A percentile compares a stretch with the other conserved stretches of the same genome.
phyloP scores from a whole-genome alignment of 2,113 vertebrate genomes.

The Mesembrinibis cayennensis region DNA sequence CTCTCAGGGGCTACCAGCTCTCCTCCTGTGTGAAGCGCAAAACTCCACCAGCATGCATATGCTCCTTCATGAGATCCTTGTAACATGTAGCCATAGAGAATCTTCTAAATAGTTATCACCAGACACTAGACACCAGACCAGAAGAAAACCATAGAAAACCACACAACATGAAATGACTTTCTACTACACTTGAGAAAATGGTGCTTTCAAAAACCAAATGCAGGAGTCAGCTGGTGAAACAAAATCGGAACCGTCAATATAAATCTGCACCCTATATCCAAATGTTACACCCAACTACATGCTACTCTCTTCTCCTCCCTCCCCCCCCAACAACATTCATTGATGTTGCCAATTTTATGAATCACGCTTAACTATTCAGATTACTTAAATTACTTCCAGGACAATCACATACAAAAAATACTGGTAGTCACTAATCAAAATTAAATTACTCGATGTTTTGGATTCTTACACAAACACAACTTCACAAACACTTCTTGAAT shows the following conservation, averaged over 20 bases:
- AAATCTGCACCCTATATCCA: background rate
- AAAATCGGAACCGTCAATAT: background rate
- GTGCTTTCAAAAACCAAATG: background rate
- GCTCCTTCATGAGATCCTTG: background rate
- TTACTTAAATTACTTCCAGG: background rate
- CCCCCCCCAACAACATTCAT: fast-evolving
- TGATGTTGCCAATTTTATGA: background rate
- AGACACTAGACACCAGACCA: too few relatives aligned
- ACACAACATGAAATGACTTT: background rate
- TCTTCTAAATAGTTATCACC: too few relatives aligned
- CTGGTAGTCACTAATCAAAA: background rate
- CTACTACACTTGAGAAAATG: background rate
- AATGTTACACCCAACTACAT: fast-evolving
- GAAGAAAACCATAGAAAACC: background rate
- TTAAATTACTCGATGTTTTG: background rate
- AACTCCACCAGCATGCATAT: fast-evolving
- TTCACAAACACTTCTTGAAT: fast-evolving
- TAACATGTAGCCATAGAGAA: fast-evolving
- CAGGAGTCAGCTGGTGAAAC: background rate
- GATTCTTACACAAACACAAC: background rate
- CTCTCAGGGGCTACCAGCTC: fast-evolving
- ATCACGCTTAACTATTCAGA: background rate
- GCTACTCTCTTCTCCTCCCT: background rate
- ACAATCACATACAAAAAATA: background rate
- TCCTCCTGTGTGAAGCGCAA: background rate